These are phyloP conservation scores for Aproaerema taeniolella DNA, from an alignment of 2,888 invertebrate genomes.

Conservation along the genomic window DNA sequence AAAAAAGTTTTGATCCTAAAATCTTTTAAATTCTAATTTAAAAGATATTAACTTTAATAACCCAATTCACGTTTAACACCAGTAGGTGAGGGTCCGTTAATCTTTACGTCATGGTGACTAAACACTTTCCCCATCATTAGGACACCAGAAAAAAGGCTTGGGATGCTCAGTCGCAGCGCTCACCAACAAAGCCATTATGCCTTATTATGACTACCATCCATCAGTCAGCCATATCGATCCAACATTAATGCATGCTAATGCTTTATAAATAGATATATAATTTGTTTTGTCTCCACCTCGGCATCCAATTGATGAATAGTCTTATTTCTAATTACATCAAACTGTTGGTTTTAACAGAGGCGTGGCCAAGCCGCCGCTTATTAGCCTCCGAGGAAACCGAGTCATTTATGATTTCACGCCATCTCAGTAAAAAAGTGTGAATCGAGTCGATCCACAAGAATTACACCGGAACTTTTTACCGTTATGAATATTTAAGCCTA, in stretches of 20 bases:
- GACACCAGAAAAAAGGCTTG: slow-evolving; percentile 62
- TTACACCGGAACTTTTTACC: slow-evolving; percentile 21
- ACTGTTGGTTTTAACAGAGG: slow-evolving; percentile 59
- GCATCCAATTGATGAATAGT: slow-evolving; percentile 67
- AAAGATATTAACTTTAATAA: slow-evolving; percentile 57
- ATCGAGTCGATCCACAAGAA: slow-evolving; percentile 37
- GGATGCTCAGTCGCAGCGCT: slow-evolving; percentile 60
- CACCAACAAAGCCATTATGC: slow-evolving; percentile 74
- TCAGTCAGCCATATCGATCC: slow-evolving; percentile 72
- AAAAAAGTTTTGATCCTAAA: no score
- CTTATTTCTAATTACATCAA: slow-evolving; percentile 56
- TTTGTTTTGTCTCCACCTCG: slow-evolving; percentile 74
- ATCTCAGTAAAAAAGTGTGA: slow-evolving; percentile 54
- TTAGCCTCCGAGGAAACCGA: slow-evolving; percentile 49
- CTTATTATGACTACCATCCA: slow-evolving; percentile 73
- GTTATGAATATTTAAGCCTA: slow-evolving; percentile 24
- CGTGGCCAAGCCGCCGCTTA: slow-evolving; percentile 51
- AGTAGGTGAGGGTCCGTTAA: slow-evolving; percentile 59
- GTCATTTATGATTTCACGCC: slow-evolving; percentile 63
- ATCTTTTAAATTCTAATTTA: slow-evolving; percentile 44
- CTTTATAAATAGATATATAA: slow-evolving; percentile 76
- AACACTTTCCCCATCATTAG: slow-evolving; percentile 66
- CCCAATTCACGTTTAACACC: slow-evolving; percentile 58
- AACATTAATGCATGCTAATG: slow-evolving; percentile 75
- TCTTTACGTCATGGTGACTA: slow-evolving; percentile 59